Conservation (phyloP, 37 sponge, comb jelly and placozoan species). For the Haliclona indistincta region DNA sequence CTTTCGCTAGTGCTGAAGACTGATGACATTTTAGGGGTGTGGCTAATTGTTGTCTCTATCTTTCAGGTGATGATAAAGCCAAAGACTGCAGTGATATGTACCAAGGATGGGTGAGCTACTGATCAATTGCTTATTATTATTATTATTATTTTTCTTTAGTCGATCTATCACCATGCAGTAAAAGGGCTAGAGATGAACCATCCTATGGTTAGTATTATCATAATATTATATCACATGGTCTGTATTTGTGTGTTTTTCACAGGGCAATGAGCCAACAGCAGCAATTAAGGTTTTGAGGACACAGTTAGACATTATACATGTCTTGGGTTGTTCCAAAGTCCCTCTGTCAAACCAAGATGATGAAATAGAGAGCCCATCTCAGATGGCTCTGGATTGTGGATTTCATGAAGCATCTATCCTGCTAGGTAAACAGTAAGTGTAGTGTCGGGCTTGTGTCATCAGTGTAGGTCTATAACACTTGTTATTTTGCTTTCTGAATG, state of each 20-base stretch:
- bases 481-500: too few species aligned
- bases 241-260: too few species aligned
- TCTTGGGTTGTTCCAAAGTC: neutral
- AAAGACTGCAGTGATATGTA: constrained; percentile 10
- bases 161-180: constrained; percentile 59
- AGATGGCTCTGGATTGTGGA: constrained; percentile 19
- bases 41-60: too few species aligned
- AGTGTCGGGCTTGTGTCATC: neutral
- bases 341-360: neutral
- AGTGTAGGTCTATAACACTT: too few species aligned
- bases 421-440: constrained; percentile 18
- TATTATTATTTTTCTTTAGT: constrained; percentile 10
- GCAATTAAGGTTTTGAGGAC: neutral
- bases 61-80: constrained; percentile 7
- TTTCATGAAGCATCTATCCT: constrained; percentile 48
- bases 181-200: constrained; percentile 31
- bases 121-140: neutral
- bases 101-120: constrained; percentile 36
- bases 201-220: too few species aligned
- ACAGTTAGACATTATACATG: constrained; percentile 47
- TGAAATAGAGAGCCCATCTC: constrained; percentile 21
- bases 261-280: neutral
- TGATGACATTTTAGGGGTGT: too few species aligned
- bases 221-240: too few species aligned
- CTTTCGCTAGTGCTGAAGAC: too few species aligned